phyloP scores from a whole-genome alignment of 2,888 invertebrate species.

The Tipula helvola region DNA sequence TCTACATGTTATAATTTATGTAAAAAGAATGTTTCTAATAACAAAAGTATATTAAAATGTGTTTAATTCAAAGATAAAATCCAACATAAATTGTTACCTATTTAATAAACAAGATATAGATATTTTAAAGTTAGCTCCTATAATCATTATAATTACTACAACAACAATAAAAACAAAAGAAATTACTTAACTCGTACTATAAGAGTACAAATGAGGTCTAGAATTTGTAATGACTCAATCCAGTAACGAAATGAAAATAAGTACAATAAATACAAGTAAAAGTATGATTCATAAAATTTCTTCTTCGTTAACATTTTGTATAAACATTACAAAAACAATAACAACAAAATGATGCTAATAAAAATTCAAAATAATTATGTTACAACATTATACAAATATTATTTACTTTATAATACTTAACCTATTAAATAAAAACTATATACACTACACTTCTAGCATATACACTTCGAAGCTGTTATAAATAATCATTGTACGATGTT shows the following conservation, averaged over 20 bases:
- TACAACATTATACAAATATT: background rate
- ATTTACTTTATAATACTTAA: background rate
- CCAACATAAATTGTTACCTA: background rate
- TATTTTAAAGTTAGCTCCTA: background rate
- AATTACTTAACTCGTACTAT: background rate
- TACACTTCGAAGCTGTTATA: background rate
- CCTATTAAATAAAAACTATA: background rate
- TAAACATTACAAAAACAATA: background rate
- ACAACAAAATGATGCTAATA: background rate
- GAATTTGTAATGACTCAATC: background rate
- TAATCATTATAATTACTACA: background rate
- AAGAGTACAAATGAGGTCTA: background rate
- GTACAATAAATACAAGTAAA: background rate
- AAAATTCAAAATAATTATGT: background rate
- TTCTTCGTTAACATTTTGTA: background rate
- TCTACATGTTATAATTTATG: background rate
- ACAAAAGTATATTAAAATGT: background rate
- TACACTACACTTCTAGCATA: background rate
- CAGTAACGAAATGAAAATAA: background rate
- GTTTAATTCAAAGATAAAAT: background rate
- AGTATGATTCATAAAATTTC: background rate
- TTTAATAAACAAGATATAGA: background rate
- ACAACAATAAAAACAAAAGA: background rate
- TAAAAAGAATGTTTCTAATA: background rate
- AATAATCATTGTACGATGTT: background rate